These are phyloP conservation scores for Hylyphantes graminicola DNA, from an alignment of 1,140 invertebrate species.

Conservation along the genomic window DNA sequence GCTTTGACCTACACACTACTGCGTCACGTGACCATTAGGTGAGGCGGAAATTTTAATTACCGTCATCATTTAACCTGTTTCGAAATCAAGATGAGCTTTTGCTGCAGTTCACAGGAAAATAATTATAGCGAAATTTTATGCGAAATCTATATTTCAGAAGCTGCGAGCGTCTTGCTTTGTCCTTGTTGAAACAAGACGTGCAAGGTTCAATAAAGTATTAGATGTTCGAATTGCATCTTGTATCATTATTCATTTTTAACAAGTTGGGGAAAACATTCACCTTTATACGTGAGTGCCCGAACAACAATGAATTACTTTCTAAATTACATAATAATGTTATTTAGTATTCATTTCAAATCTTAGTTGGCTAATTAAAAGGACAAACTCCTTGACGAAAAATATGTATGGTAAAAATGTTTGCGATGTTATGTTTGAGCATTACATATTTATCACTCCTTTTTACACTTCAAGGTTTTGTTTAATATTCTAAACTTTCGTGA, in stretches of 20 bases:
- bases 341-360: too few relatives aligned
- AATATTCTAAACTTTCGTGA: too few relatives aligned
- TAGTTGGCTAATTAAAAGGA: too few relatives aligned
- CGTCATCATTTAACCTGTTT: constrained; percentile 44
- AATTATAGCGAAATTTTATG: constrained; percentile 28
- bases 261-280: too few relatives aligned
- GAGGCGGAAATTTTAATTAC: constrained; percentile 21
- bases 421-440: too few relatives aligned
- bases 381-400: too few relatives aligned
- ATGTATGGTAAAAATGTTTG: too few relatives aligned
- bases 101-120: neutral
- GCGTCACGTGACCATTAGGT: constrained; percentile 24
- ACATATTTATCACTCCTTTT: too few relatives aligned
- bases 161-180: constrained; percentile 6
- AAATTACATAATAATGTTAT: too few relatives aligned
- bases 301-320: too few relatives aligned
- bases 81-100: constrained; percentile 19
- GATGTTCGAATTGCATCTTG: neutral
- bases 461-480: too few relatives aligned
- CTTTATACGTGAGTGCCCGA: too few relatives aligned
- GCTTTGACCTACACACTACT: constrained; percentile 47
- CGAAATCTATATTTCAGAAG: constrained; percentile 3
- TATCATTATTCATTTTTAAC: neutral
- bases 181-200: constrained; percentile 25
- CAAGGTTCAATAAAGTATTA: neutral